Base-by-base conservation (phyloP, 2,888 invertebrate species). In the Trypoxylon attenuatum region DNA sequence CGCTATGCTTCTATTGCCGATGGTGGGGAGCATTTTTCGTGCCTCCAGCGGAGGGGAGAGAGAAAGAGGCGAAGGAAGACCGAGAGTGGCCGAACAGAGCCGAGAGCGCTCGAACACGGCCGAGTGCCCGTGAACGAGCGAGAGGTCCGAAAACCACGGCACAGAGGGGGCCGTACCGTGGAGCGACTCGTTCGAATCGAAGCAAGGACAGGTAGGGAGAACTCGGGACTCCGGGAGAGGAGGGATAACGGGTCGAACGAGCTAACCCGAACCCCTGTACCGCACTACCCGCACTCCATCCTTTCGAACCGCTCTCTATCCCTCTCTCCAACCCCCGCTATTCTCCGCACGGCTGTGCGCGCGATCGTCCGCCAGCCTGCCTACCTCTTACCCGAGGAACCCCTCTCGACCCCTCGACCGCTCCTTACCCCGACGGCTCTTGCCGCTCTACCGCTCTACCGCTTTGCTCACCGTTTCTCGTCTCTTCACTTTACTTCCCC, bases 241-340 rank as follows among this genome's bases (percentile, higher is more conserved):
- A 79, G 84, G 85, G 84, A 84, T 84, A 85, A 86, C 87, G 87
- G 87, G 86, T 86, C 87, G 86, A 86, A 87, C 86, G 85, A 87
- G 86, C 87, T 85, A 85, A 84, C 84, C 84, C 83, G 80, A 84
- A 82, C 81, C 78, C 78, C 82, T 76, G 72, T n/a, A n/a, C n/a
- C n/a, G n/a, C n/a, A n/a, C n/a, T n/a, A 77, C 70, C 76, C 69
- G 56, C 71, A 47, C 68, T 62, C 57, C 61, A 68, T 58, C 63
- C 70, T 62, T 59, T 57, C 71, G 53, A 51, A 46, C 55, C 56
- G 43, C 64, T 27, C 42, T 42, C 57, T 51, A 10, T 63, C 54
- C 57, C 22, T 39, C 53, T 33, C 53, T 10, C 10, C 13, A 13
- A 33, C 8, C 33, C 13, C 10, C 33, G 8, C 27, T 27, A 1